A percentile compares a stretch with the other conserved stretches of the same genome.
Evolutionary conservation across 2,797 vertebrate genomes (phyloP).

Genomic region (Trematomus bernacchii): DNA sequence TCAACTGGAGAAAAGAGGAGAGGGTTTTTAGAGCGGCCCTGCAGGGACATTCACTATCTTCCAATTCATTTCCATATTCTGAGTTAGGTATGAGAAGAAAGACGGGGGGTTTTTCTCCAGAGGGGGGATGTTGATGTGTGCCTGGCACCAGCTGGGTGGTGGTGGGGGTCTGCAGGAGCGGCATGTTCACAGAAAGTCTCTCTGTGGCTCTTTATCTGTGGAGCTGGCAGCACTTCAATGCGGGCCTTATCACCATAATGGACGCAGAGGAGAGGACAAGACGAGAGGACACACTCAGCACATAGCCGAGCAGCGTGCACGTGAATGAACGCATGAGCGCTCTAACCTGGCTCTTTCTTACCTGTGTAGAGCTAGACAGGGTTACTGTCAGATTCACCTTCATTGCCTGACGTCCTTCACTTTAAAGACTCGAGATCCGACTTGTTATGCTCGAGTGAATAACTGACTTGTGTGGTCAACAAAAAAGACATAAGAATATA

Average conservation of each 20-base stretch:
- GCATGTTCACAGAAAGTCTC: constrained; percentile 78
- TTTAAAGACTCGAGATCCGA: constrained; percentile 10
- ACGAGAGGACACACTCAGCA: constrained; percentile 71
- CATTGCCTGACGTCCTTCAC: neutral
- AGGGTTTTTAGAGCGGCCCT: neutral
- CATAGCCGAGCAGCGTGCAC: constrained; percentile 19
- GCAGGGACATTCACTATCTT: neutral
- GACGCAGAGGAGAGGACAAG: constrained; percentile 67
- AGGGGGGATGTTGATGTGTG: constrained; percentile 57
- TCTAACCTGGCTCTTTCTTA: neutral
- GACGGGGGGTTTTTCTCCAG: constrained; percentile 6
- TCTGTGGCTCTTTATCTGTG: constrained; percentile 82
- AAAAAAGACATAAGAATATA: neutral
- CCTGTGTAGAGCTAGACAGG: neutral
- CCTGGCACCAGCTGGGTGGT: constrained; percentile 61
- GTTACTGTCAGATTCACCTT: neutral
- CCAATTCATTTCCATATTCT: neutral
- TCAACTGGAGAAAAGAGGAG: neutral
- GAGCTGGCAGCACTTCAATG: constrained; percentile 84
- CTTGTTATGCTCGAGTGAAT: neutral
- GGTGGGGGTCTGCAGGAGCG: constrained; percentile 64
- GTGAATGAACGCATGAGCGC: neutral
- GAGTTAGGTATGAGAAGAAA: neutral
- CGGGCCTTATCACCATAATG: constrained; percentile 84
- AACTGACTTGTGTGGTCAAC: constrained; percentile 6